phyloP scores from a whole-genome alignment of 2,113 vertebrate species.

The Pseudorhombus dupliciocellatus region DNA sequence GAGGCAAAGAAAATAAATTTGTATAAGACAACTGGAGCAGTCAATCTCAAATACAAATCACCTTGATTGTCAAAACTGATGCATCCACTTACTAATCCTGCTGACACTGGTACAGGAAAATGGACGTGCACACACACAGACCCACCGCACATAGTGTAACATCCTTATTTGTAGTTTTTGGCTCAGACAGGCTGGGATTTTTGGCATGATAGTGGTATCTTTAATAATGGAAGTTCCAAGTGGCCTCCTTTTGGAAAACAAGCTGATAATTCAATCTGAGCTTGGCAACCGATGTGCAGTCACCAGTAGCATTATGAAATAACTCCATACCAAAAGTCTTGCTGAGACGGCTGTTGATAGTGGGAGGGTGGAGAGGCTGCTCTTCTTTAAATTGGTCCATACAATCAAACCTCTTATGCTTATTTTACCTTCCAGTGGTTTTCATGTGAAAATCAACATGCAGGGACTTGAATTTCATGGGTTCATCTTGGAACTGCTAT shows the following conservation, averaged over 20 bases:
- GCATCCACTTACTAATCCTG: constrained; percentile 5
- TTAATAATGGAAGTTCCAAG: constrained; percentile 55
- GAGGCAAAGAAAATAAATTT: constrained; percentile 10
- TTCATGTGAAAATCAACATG: constrained; percentile 16
- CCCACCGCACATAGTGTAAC: constrained; percentile 9
- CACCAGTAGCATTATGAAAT: constrained; percentile 40
- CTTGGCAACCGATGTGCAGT: constrained; percentile 45
- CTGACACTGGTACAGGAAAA: constrained; percentile 1
- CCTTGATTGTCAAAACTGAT: constrained; percentile 15
- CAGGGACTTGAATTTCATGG: constrained; percentile 20
- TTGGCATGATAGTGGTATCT: constrained; percentile 32
- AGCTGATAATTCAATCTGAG: constrained; percentile 56
- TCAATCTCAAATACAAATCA: constrained; percentile 35
- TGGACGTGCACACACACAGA: not conserved
- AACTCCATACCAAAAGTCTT: constrained; percentile 50
- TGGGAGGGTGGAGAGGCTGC: too few relatives aligned
- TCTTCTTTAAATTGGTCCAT: not conserved
- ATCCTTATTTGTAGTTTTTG: constrained; percentile 47
- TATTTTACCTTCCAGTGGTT: constrained; percentile 8
- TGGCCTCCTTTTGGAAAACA: constrained; percentile 53
- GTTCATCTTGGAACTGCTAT: not conserved
- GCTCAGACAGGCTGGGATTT: constrained; percentile 19
- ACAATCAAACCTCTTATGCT: not conserved
- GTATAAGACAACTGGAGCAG: constrained; percentile 16
- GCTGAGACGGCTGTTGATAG: constrained; percentile 36